Evolutionary conservation across 2,888 invertebrate species (phyloP).

Genomic region (Leptogaster cylindrica): DNA sequence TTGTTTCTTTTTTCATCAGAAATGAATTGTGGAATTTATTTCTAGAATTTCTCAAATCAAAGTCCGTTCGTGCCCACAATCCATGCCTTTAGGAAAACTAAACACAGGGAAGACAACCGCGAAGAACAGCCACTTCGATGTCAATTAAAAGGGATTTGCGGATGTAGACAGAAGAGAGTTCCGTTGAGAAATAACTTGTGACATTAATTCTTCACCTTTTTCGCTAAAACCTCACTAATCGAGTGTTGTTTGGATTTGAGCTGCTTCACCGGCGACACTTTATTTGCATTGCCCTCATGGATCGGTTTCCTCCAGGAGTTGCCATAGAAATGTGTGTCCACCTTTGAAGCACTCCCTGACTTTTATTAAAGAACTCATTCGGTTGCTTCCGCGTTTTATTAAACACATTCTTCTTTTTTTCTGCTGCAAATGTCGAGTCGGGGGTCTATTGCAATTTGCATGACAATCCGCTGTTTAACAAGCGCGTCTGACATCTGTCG

Average conservation of each 20-base stretch:
- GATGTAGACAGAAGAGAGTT: no score
- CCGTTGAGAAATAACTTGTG: constrained; percentile 4
- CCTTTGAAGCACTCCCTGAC: not conserved
- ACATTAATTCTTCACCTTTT: not conserved
- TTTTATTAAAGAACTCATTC: constrained; percentile 15
- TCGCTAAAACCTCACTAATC: constrained; percentile 9
- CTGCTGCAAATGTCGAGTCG: not conserved
- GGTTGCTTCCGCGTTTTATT: constrained; percentile 26
- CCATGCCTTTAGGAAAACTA: no score
- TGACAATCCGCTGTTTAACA: constrained; percentile 19
- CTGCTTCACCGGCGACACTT: not conserved
- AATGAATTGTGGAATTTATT: no score
- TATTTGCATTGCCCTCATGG: constrained; percentile 21
- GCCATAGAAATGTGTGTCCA: constrained; percentile 16
- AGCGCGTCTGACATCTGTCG: constrained; percentile 32
- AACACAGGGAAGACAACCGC: no score
- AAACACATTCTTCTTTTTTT: constrained; percentile 12
- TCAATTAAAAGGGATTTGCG: no score
- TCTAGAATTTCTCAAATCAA: no score
- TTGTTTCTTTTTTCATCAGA: no score
- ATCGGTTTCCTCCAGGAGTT: not conserved
- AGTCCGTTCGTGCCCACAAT: no score
- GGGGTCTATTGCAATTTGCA: constrained; percentile 14
- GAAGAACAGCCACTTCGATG: no score
- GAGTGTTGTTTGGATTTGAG: constrained; percentile 16